These are phyloP conservation scores for Pocota personata DNA, from an alignment of 2,888 invertebrate species.

Conservation along the genomic window DNA sequence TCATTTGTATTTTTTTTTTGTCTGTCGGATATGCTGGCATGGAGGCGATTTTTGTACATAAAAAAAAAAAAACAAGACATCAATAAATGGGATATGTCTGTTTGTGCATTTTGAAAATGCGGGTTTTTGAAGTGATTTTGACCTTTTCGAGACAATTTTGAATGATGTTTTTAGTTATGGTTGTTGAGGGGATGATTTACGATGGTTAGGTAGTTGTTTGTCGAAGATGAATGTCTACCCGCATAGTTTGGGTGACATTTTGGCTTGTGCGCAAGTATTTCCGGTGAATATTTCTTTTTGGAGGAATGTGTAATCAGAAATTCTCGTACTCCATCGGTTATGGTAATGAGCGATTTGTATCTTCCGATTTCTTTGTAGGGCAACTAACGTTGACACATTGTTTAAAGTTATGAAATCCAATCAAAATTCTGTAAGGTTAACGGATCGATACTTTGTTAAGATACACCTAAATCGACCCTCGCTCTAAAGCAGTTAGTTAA, in stretches of 20 bases:
- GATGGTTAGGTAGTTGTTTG: background rate
- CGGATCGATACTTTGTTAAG: too few species aligned
- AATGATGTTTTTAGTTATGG: background rate
- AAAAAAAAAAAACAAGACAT: background rate
- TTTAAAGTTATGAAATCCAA: too few species aligned
- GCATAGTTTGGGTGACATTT: background rate
- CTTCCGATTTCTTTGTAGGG: too few species aligned
- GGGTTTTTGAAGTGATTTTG: constrained; percentile 28
- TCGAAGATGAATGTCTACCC: background rate
- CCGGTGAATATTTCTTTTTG: background rate
- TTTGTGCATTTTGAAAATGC: constrained; percentile 9
- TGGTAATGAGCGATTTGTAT: too few species aligned
- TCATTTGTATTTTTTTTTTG: constrained; percentile 29
- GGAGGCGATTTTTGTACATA: background rate
- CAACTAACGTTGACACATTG: too few species aligned
- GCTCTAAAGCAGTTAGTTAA: too few species aligned
- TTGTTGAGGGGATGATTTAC: background rate
- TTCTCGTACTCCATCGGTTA: too few species aligned
- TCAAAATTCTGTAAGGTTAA: too few species aligned
- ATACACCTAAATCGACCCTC: too few species aligned
- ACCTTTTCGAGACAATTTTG: background rate
- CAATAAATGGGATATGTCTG: background rate
- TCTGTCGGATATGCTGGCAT: constrained; percentile 28
- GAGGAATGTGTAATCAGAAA: too few species aligned
- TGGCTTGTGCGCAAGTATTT: background rate